These are phyloP conservation scores for Passer montanus DNA, from an alignment of 2,113 vertebrate genomes.

Conservation along the genomic window DNA sequence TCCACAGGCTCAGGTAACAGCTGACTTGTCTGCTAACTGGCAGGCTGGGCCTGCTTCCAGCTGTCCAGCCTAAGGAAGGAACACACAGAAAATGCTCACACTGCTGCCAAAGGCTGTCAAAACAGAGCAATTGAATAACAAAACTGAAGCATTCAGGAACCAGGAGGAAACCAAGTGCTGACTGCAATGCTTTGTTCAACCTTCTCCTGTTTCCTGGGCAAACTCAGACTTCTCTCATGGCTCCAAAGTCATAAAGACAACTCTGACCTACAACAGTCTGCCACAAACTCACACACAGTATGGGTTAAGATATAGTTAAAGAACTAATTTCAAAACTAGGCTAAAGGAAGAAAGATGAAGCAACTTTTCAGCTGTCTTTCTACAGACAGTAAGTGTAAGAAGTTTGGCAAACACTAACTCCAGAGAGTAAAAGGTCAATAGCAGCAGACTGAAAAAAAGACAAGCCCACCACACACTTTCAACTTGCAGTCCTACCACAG, in stretches of 20 bases:
- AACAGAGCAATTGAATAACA: background rate
- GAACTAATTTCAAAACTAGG: conserved; percentile 38
- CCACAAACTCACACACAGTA: background rate
- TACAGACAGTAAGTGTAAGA: background rate
- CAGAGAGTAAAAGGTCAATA: background rate
- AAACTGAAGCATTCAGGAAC: background rate
- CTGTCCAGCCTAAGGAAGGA: background rate
- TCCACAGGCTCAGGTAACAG: background rate
- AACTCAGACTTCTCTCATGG: background rate
- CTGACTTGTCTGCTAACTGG: background rate
- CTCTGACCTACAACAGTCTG: background rate
- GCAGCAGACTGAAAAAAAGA: background rate
- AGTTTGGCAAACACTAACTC: background rate
- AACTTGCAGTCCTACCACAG: background rate
- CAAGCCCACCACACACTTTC: background rate
- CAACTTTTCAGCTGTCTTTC: conserved; percentile 25
- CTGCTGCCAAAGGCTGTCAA: background rate
- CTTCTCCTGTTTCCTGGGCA: background rate
- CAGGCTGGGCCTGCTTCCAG: background rate
- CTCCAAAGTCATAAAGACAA: background rate
- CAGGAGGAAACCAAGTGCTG: background rate
- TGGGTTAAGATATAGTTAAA: background rate
- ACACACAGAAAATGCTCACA: background rate
- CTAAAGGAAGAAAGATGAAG: conserved; percentile 37
- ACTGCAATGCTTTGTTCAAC: background rate